These are phyloP conservation scores for Trichacis sp. DNA, from an alignment of 2,888 invertebrate genomes.

Conservation along the genomic window DNA sequence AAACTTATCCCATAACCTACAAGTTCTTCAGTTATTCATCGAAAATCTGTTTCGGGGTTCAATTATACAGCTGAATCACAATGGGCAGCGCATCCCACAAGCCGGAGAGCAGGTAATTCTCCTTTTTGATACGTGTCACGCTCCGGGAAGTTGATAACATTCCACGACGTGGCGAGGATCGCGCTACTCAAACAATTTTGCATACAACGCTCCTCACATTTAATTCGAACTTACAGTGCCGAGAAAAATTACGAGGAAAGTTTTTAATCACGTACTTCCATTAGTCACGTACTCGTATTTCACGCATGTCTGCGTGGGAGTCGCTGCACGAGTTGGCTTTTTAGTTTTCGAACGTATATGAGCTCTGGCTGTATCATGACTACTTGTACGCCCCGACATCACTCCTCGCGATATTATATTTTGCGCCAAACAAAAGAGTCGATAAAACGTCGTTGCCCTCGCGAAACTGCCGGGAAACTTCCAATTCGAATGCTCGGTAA, in stretches of 20 bases:
- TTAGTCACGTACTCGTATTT: constrained; percentile 54
- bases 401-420: not conserved
- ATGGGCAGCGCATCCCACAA: too few species aligned
- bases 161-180: constrained; percentile 23
- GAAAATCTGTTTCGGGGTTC: too few species aligned
- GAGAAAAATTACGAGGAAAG: constrained; percentile 54
- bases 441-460: not conserved
- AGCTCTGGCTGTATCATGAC: constrained; percentile 29
- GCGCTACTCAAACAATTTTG: constrained; percentile 42
- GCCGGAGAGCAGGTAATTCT: too few species aligned
- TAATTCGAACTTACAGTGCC: constrained; percentile 51
- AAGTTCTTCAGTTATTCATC: too few species aligned
- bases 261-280: constrained; percentile 60
- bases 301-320: constrained; percentile 39
- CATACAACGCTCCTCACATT: constrained; percentile 43
- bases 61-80: too few species aligned
- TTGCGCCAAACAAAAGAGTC: not conserved
- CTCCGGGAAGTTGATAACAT: constrained; percentile 37
- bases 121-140: constrained; percentile 6
- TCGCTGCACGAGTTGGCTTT: constrained; percentile 33
- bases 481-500: too few species aligned
- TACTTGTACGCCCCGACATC: constrained; percentile 15
- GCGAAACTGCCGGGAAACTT: not conserved
- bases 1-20: not conserved
- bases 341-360: constrained; percentile 40